Evolutionary conservation across 2,888 invertebrate species (phyloP).

Genomic region (Arrhopalites spinosus): DNA sequence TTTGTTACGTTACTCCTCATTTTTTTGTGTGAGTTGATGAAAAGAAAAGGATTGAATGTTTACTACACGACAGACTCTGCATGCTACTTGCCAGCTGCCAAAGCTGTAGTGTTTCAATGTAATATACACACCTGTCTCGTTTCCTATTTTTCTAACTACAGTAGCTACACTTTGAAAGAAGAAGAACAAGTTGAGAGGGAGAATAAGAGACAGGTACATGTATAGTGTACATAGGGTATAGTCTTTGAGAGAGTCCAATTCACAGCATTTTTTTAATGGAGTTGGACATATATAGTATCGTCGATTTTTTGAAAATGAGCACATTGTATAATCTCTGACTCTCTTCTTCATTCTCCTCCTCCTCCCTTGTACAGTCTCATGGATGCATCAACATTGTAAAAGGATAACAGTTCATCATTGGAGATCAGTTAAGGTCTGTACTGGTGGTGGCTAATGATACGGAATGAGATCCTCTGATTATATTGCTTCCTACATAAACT

Average conservation of each 20-base stretch:
- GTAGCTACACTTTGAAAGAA: not conserved
- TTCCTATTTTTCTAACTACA: too few relatives aligned
- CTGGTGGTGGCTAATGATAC: slow-evolving; percentile 12
- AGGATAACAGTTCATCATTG: slow-evolving; percentile 15
- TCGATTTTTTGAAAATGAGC: slow-evolving; percentile 7
- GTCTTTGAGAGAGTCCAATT: not conserved
- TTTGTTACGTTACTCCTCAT: not conserved
- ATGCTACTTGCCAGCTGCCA: too few relatives aligned
- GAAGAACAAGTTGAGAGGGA: not conserved
- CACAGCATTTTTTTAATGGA: slow-evolving; percentile 4
- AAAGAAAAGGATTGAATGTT: not conserved
- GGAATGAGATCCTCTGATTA: not conserved
- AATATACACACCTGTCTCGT: too few relatives aligned
- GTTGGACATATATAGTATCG: slow-evolving; percentile 9
- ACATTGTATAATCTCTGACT: slow-evolving; percentile 10
- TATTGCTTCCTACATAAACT: slow-evolving; percentile 13
- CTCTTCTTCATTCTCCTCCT: slow-evolving; percentile 2
- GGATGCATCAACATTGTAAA: not conserved
- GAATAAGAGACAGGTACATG: too few relatives aligned
- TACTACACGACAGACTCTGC: too few relatives aligned
- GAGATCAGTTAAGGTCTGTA: slow-evolving; percentile 17
- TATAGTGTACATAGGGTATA: not conserved
- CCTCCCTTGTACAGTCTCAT: not conserved
- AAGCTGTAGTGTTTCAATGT: too few relatives aligned
- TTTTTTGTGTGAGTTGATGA: not conserved